These are phyloP conservation scores for Sitta europaea DNA, from an alignment of 2,113 vertebrate species.

Conservation along the genomic window DNA sequence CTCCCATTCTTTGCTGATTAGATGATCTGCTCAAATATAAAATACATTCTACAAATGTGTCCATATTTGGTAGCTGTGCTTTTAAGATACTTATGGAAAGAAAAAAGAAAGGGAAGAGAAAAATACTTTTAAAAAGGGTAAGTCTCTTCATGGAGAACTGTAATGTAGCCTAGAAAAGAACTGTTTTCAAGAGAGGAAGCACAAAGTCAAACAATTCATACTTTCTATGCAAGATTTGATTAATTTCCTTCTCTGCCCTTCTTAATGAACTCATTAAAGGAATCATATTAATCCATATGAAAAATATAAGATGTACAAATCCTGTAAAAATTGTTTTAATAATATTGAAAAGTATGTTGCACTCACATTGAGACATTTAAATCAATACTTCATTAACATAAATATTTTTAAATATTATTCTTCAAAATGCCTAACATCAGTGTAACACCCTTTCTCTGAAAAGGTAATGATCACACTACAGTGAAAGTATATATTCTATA, in stretches of 20 bases:
- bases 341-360: background rate
- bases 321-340: background rate
- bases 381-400: background rate
- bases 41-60: constrained; percentile 42
- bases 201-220: background rate
- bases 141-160: background rate
- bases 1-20: constrained; percentile 49
- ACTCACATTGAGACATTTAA: background rate
- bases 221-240: background rate
- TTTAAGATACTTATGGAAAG: background rate
- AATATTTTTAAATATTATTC: background rate
- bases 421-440: background rate
- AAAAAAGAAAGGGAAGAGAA: background rate
- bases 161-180: background rate
- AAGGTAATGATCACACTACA: background rate
- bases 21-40: constrained; percentile 46
- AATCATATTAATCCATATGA: background rate
- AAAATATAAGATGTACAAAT: background rate
- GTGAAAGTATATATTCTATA: background rate
- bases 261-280: background rate
- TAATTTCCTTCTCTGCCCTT: background rate
- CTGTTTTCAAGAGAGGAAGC: background rate
- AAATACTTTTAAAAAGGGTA: background rate
- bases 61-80: constrained; percentile 19
- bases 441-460: background rate